These are phyloP conservation scores for Myanophis thanlyinensis DNA, from an alignment of 2,113 vertebrate genomes.

Conservation along the genomic window DNA sequence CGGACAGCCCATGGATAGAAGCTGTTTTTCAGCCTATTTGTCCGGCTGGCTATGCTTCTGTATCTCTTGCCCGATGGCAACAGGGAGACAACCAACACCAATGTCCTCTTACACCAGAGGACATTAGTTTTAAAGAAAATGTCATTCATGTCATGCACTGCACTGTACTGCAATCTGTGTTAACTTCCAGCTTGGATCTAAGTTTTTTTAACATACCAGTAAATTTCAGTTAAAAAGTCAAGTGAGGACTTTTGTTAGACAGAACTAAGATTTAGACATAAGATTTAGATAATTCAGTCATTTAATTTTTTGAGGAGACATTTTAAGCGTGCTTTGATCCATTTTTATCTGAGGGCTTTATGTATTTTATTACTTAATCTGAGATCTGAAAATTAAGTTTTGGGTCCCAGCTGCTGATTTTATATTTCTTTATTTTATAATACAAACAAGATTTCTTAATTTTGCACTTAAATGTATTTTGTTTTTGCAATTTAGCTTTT, in stretches of 20 bases:
- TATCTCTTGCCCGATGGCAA: too few relatives aligned
- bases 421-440: background rate
- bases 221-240: background rate
- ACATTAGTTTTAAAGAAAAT: background rate
- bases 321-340: background rate
- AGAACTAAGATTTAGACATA: background rate
- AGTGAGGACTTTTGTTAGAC: background rate
- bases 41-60: too few relatives aligned
- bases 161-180: background rate
- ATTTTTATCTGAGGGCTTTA: background rate
- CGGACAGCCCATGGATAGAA: too few relatives aligned
- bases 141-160: background rate
- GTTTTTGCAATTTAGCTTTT: background rate
- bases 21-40: too few relatives aligned
- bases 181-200: background rate
- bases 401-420: background rate
- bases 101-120: background rate
- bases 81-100: too few relatives aligned
- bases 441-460: background rate
- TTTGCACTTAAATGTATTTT: background rate
- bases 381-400: background rate
- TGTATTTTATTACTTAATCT: background rate
- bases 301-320: background rate
- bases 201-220: background rate
- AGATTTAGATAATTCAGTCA: background rate